Base-by-base conservation (phyloP, 2,113 vertebrate genomes). In the Grallaria varia region DNA sequence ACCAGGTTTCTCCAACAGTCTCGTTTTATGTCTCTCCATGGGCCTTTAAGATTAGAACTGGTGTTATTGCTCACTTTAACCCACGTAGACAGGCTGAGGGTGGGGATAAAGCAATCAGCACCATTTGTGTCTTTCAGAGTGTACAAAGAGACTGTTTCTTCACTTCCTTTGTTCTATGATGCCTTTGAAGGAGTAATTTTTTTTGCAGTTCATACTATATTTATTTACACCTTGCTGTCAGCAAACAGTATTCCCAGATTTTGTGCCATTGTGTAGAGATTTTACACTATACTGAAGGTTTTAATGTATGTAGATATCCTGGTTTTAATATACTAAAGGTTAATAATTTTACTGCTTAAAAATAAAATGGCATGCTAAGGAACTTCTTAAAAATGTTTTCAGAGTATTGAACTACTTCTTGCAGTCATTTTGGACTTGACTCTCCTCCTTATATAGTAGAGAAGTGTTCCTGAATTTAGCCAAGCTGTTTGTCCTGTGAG, bases 1-100 rank as follows among this genome's bases (percentile, higher is more conserved):
- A 95, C 78, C 63, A 93, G 72, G 66, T 85, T 96, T 96, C 78
- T 96, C 75, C 89, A 94, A 50, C 87, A 93, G 96, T 71, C 82
- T 85, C 63, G 72, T 94, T 97, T 97, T 96, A 94, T 94, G 90
- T 88, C 84, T 90, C 94, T 96, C 94, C 63, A 11, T 0, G 85
- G 94, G 47, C 95, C 90, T 96, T 96, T 97, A 95, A 96, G 94
- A 96, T 97, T 97, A 97, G 95, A 96, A 90, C 78, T 88, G 85
- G 90, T 94, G 78, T 96, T 96, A 96, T 66, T 97, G 82, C 84
- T 86, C 90, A 82, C 82, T 91, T 94, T 86, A 96, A 91, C 93
- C 74, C 82, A 80, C 7, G 14, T 86, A 95, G 91, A 80, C 85
- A 79, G 75, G 94, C 87, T 90, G 87, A 95, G 71, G 49, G 58